Percentiles rank a stretch among this genome's conserved stretches.
These are phyloP conservation scores for Pristionchus japonicus DNA, from an alignment of 2,888 invertebrate genomes.

Conservation along the genomic window DNA sequence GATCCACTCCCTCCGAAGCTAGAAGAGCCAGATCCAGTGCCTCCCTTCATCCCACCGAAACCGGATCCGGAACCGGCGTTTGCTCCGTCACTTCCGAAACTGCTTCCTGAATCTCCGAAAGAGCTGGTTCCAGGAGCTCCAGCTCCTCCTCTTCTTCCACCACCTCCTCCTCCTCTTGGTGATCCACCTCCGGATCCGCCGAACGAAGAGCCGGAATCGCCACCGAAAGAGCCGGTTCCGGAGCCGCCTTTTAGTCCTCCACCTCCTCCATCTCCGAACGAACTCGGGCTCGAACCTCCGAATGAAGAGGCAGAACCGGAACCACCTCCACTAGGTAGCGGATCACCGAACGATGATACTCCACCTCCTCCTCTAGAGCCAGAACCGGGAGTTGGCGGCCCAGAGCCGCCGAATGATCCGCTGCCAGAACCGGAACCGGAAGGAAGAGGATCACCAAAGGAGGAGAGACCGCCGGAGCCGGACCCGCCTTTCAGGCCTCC, in stretches of 20 bases:
- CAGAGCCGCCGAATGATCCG: conserved; percentile 1
- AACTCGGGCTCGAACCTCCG: background rate
- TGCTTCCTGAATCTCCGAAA: background rate
- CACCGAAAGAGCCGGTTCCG: background rate
- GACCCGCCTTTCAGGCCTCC: background rate
- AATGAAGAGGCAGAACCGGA: background rate
- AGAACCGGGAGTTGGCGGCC: background rate
- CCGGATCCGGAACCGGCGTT: background rate
- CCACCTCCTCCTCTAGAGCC: background rate
- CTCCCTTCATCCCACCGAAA: background rate
- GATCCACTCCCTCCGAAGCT: conserved; percentile 20
- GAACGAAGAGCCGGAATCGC: background rate
- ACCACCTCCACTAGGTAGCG: background rate
- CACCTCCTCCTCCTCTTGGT: background rate
- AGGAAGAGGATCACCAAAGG: conserved; percentile 21
- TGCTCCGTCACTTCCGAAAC: background rate
- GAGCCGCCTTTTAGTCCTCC: background rate
- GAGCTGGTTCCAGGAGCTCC: too few relatives aligned
- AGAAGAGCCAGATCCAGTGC: background rate
- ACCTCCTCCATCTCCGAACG: too few relatives aligned
- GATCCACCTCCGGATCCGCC: background rate
- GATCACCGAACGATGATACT: background rate
- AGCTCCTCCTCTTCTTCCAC: too few relatives aligned
- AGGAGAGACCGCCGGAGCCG: background rate
- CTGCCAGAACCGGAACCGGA: background rate